Base-by-base conservation (phyloP, 2,113 vertebrate genomes). In the Gasterosteus nipponicus region DNA sequence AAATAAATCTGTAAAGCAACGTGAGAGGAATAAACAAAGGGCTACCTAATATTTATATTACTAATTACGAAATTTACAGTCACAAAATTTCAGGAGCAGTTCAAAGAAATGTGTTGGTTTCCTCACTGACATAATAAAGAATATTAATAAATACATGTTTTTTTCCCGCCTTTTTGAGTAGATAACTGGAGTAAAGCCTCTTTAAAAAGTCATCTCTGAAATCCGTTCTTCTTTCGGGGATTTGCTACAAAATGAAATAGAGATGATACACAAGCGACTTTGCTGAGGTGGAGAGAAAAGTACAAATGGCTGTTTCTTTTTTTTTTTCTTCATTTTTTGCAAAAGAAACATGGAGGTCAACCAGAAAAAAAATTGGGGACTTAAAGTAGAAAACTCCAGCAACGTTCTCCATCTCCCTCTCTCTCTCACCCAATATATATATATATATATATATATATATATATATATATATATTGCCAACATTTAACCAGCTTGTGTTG, bases 51-150 rank as follows among this genome's bases (percentile, higher is more conserved):
- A 91, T 94, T 94, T 93, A 93, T 94, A 94, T 93, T 92, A 93
- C 86, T 93, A 94, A 92, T 93, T 93, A 94, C 92, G 94, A 90
- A 89, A 93, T 92, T 90, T 93, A 89, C 91, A 93, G 60, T 88
- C 86, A 91, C 91, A 91, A 78, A 85, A 86, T 76, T 72, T 86
- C 53, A 85, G 79, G 78, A 82, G 79, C 87, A 86, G 53, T 89
- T 89, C 73, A 82, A 87, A 87, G 73, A 83, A 84, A 88, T 74
- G 39, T 65, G 46, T 68, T 42, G 71, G 49, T 73, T 81, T 82
- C 63, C 78, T 87, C 73, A 81, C 69, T 53, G 70, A 89, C 82
- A 86, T 86, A 86, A 85, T 84, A 85, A 90, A 89, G 78, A 91
- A 90, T 88, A 87, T 90, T 84, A 90, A 92, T 91, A 90, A 91